A percentile compares a stretch with the other conserved stretches of the same genome.
Evolutionary conservation across 2,113 vertebrate genomes (phyloP).

Genomic region (Pan troglodytes): NHGRI_mPanTro3-v2.1_pri NC_086016.1:27163501-27164000

Average conservation of each 20-base stretch:
- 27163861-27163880: not conserved
- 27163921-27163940: accelerated
- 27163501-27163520: not conserved
- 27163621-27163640: not conserved
- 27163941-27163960: not conserved
- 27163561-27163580: not conserved
- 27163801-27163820: not conserved
- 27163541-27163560: not conserved
- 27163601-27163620: not conserved
- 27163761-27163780: not conserved
- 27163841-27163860: not conserved
- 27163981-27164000: not conserved
- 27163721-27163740: not conserved
- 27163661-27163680: not conserved
- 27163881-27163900: not conserved
- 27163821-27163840: not conserved
- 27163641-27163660: not conserved
- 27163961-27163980: not conserved
- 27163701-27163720: not conserved
- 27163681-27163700: not conserved
- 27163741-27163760: not conserved
- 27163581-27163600: not conserved
- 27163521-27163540: not conserved
- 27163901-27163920: not conserved
- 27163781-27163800: not conserved